phyloP scores from a whole-genome alignment of 2,888 invertebrate genomes.

The Ormyrus pomaceus region DNA sequence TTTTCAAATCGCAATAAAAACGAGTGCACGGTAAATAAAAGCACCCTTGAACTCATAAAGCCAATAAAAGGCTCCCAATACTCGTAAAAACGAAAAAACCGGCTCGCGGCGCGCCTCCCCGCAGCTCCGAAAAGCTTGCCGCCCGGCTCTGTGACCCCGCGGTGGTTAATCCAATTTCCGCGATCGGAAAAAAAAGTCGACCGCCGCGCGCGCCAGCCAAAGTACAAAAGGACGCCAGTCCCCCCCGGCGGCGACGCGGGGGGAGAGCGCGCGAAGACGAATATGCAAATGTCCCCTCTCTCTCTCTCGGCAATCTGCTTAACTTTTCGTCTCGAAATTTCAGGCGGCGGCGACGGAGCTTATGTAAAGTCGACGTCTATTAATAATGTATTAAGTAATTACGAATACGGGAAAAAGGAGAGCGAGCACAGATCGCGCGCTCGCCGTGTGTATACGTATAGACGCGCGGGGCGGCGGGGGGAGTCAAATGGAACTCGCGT shows the following conservation, averaged over 20 bases:
- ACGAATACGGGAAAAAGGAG: constrained; percentile 63
- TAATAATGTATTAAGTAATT: constrained; percentile 74
- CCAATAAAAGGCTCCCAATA: no score
- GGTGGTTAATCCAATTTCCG: constrained; percentile 40
- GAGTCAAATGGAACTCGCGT: constrained; percentile 52
- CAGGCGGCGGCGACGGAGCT: constrained; percentile 64
- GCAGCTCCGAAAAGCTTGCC: background rate
- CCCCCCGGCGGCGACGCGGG: constrained; percentile 26
- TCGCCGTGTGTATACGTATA: no score
- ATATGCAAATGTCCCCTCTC: constrained; percentile 68
- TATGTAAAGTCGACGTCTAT: constrained; percentile 72
- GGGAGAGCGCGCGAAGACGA: constrained; percentile 27
- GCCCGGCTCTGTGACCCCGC: background rate
- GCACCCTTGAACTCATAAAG: no score
- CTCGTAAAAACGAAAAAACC: background rate
- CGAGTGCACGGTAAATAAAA: no score
- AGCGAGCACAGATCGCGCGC: constrained; percentile 4
- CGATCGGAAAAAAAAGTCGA: constrained; percentile 33
- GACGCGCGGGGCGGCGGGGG: constrained; percentile 13
- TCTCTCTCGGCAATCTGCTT: constrained; percentile 67
- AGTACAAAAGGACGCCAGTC: background rate
- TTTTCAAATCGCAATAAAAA: no score
- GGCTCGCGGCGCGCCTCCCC: background rate
- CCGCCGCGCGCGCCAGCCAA: background rate
- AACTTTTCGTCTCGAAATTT: constrained; percentile 70